Evolutionary conservation across 2,113 vertebrate species (phyloP).

Genomic region (Pholis gunnellus): DNA sequence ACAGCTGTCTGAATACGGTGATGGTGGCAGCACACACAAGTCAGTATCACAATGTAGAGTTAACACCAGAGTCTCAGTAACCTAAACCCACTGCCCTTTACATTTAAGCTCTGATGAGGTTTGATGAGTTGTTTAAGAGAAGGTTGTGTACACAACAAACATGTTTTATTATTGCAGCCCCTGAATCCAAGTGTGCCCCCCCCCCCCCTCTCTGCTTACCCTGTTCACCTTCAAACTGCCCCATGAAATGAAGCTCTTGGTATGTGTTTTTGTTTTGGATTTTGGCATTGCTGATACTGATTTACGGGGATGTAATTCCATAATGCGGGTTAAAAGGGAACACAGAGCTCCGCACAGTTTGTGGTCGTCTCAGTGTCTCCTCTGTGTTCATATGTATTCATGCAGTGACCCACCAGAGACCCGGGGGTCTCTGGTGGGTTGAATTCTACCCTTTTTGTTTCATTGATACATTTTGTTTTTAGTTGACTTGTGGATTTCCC

Average conservation of each 20-base stretch:
- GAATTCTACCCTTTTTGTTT: conserved; percentile 21
- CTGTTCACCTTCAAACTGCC: conserved; percentile 9
- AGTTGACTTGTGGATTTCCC: conserved; percentile 30
- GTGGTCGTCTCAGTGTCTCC: conserved; percentile 35
- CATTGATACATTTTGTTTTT: conserved; percentile 45
- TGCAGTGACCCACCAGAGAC: too few relatives aligned
- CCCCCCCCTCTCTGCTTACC: neutral
- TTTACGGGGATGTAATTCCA: conserved; percentile 12
- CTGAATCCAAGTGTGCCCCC: neutral
- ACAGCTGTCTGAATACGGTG: conserved; percentile 3
- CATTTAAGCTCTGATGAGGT: neutral
- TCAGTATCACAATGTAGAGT: neutral
- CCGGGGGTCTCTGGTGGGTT: neutral
- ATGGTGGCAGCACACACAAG: neutral
- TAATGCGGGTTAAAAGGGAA: conserved; percentile 28
- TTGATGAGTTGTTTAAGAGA: neutral
- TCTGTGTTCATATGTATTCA: conserved; percentile 26
- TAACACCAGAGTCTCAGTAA: neutral
- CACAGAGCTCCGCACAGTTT: conserved; percentile 1
- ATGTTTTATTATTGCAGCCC: conserved; percentile 10
- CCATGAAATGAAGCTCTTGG: conserved; percentile 13
- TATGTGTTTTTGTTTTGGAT: conserved; percentile 39
- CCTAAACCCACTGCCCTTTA: neutral
- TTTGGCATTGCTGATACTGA: conserved; percentile 19
- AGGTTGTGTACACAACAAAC: neutral